Conservation (phyloP, 2,113 vertebrate genomes). For the Corydoras sp. region DNA sequence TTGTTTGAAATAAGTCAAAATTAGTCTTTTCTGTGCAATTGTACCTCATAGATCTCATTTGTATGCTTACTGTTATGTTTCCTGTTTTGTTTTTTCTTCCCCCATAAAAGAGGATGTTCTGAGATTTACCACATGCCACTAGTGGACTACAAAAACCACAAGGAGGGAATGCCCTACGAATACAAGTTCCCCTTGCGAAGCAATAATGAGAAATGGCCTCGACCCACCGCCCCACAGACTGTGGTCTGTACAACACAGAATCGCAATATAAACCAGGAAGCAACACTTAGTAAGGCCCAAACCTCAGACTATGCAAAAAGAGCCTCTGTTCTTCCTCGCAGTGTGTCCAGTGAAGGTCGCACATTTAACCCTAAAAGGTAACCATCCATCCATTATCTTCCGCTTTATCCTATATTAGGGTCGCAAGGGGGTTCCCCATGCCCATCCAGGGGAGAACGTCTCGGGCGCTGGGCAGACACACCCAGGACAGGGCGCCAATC, state of each 20-base stretch:
- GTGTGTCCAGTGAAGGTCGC: slow-evolving; percentile 93
- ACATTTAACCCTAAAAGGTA: slow-evolving; percentile 85
- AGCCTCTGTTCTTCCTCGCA: slow-evolving; percentile 83
- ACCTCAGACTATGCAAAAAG: slow-evolving; percentile 77
- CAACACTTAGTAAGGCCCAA: slow-evolving; percentile 76
- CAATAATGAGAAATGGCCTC: slow-evolving; percentile 95
- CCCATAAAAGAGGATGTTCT: slow-evolving; percentile 78
- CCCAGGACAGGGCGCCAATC: too few species aligned
- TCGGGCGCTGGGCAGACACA: too few species aligned
- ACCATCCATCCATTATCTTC: too few species aligned
- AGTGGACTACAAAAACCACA: slow-evolving; percentile 81
- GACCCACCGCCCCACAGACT: slow-evolving; percentile 46
- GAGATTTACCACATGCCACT: slow-evolving; percentile 89
- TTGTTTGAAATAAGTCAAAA: neutral
- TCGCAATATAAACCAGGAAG: slow-evolving; percentile 70
- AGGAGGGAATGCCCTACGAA: slow-evolving; percentile 75
- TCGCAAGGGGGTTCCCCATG: too few species aligned
- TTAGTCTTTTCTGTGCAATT: neutral
- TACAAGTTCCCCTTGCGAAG: slow-evolving; percentile 97
- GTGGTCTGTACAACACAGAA: slow-evolving; percentile 80
- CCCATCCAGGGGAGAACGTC: too few species aligned
- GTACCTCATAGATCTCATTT: neutral
- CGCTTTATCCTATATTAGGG: too few species aligned
- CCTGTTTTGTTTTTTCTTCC: slow-evolving; percentile 3
- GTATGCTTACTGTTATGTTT: slow-evolving; percentile 6